Base-by-base conservation (phyloP, 1,140 invertebrate genomes). In the Charaxes varanes region DNA sequence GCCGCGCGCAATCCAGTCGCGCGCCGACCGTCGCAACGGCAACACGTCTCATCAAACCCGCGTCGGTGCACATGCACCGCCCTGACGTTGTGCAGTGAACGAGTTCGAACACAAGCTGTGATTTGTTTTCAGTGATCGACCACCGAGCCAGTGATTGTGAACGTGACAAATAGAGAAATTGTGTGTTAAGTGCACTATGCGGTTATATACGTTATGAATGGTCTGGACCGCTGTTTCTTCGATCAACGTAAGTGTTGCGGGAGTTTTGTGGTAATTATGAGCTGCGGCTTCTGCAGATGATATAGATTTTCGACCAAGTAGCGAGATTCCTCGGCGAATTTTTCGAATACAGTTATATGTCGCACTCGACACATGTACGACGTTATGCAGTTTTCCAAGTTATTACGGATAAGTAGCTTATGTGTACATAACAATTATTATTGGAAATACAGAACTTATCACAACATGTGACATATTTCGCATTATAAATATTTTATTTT, bases 161-260 rank as follows among this genome's bases (percentile, higher is more conserved):
- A 53, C 60, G 73, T 72, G 64, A 65, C 71, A 53, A 63, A 63
- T 58, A 56, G 57, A 60, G 52, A 57, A 56, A 60, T 67, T 62
- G 71, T 76, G 71, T 70, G 51, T 64, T 59, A 32, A 63, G 78
- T 82, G 76, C 77, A 79, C 67, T 79, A 82, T 82, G 73, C 59
- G 58, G 70, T 71, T 78, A 62, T 69, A 51, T 61, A 65, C 64
- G 78, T 80, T 80, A 82, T 82, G 78, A 82, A 82, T 82, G 78
- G 78, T 70, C 69, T 82, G 65, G 78, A 82, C 65, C 73, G 74
- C 55, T 80, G 78, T 61, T 82, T 82, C 70, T 82, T 82, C 73
- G 78, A 82, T 78, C 78, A 82, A 78, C 78, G 78, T 82, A 70
- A 82, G 78, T 77, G 47, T 70, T 68, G 52, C 65, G 53, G 53